These are phyloP conservation scores for Volucella inanis DNA, from an alignment of 2,888 invertebrate genomes.

Conservation along the genomic window DNA sequence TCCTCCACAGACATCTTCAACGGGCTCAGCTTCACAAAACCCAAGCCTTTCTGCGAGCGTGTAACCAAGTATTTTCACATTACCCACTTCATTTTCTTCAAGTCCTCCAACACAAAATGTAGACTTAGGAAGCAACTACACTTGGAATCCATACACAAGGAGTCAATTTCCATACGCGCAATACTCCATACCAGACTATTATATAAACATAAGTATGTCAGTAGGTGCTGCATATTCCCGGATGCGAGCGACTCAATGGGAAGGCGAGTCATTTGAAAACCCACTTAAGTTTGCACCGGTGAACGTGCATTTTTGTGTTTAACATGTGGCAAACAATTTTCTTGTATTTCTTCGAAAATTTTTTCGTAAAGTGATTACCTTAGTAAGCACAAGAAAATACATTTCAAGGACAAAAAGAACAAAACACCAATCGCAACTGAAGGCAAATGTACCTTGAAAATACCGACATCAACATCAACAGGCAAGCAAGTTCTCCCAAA, in stretches of 20 bases:
- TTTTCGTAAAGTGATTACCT: conserved; percentile 97
- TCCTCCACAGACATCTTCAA: conserved; percentile 82
- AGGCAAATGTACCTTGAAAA: conserved; percentile 77
- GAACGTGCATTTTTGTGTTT: conserved; percentile 95
- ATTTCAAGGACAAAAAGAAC: conserved; percentile 84
- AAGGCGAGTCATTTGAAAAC: conserved; percentile 97
- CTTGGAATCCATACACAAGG: conserved; percentile 81
- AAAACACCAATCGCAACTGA: conserved; percentile 80
- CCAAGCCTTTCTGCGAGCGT: conserved; percentile 82
- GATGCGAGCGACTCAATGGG: conserved; percentile 94
- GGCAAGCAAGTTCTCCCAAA: conserved; percentile 49
- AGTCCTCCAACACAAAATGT: conserved; percentile 79
- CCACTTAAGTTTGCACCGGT: conserved; percentile 94
- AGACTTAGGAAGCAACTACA: conserved; percentile 76
- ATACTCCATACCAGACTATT: conserved; percentile 79
- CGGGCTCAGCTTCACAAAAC: conserved; percentile 81
- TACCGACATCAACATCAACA: too few species aligned
- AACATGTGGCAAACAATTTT: conserved; percentile 95
- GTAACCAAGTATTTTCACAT: conserved; percentile 82
- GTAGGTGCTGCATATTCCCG: conserved; percentile 86
- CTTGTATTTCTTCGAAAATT: conserved; percentile 88
- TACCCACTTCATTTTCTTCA: conserved; percentile 81
- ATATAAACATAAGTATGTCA: conserved; percentile 81
- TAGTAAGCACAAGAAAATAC: conserved; percentile 96
- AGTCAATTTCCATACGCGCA: conserved; percentile 82